Conservation (phyloP, 1,140 invertebrate species). For the Leptonema lineaticorne region DNA sequence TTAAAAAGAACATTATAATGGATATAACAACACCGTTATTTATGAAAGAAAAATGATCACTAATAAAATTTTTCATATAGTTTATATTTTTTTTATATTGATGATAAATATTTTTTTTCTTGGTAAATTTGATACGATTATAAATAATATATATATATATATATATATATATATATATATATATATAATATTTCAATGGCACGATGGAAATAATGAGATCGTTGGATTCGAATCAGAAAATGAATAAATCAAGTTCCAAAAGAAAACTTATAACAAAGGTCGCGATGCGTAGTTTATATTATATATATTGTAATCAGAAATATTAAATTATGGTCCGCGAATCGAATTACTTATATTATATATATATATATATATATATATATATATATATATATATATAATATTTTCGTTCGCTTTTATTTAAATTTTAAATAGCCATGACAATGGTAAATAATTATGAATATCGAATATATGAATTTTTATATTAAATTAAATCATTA, state of each 20-base stretch:
- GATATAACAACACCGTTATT: too few species aligned
- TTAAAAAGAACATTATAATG: too few species aligned
- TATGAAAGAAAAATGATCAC: too few species aligned
- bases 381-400: neutral
- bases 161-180: neutral
- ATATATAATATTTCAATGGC: neutral
- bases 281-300: too few species aligned
- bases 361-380: neutral
- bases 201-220: neutral
- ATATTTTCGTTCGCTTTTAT: neutral
- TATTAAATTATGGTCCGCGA: too few species aligned
- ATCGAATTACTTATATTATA: neutral
- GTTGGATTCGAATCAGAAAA: neutral
- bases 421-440: neutral
- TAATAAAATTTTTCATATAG: too few species aligned
- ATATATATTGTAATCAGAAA: too few species aligned
- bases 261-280: neutral
- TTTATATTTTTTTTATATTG: too few species aligned
- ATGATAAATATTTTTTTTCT: too few species aligned
- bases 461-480: neutral
- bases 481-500: neutral
- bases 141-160: too few species aligned
- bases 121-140: too few species aligned
- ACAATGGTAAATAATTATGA: neutral
- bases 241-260: neutral